Base-by-base conservation (phyloP, 2,888 invertebrate genomes). In the Autographa gamma region DNA sequence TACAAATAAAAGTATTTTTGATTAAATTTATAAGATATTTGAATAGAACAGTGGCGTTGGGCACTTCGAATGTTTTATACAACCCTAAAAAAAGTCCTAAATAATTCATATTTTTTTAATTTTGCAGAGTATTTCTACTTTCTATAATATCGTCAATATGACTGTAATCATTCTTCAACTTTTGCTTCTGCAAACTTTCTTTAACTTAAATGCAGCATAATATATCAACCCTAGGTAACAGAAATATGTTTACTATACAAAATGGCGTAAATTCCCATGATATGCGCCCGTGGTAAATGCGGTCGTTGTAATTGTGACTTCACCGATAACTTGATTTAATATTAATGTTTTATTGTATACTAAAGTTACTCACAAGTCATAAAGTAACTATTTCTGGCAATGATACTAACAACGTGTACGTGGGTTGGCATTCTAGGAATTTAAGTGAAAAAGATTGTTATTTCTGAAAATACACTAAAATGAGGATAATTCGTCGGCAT, bases 211-310 rank as follows among this genome's bases (percentile, higher is more conserved):
- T 43, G 4, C 2, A 52, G 7, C 7, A 41, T 66, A 0, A n/a
- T 1, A 6, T 32, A 69, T 19, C 71, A 62, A 9, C 64, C 62
- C 60, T 79, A 71, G 19, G 56, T 58, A 61, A 66, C 69, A 41
- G 56, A 32, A 31, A 63, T 72, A 66, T 72, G 69, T 76, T 76
- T 68, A 60, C 62, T 25, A 61, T n/a, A 9, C n/a, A 54, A 52
- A n/a, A 18, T 43, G 0, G 54, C 60, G 78, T 78, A 73, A 80
- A 70, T 80, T 78, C 80, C 78, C 78, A 80, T 76, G 69, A 77
- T 72, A 62, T 62, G 66, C 52, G 48, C 18, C 41, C 69, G 77
- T 18, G 77, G 73, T 73, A 25, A 18, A 0, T 60, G 69, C 9
- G 76, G 66, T 73, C 14, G 64, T 69, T 79, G 25, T 76, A 76